phyloP scores from a whole-genome alignment of 2,797 vertebrate genomes.

The Ctenopoma multispine region DNA sequence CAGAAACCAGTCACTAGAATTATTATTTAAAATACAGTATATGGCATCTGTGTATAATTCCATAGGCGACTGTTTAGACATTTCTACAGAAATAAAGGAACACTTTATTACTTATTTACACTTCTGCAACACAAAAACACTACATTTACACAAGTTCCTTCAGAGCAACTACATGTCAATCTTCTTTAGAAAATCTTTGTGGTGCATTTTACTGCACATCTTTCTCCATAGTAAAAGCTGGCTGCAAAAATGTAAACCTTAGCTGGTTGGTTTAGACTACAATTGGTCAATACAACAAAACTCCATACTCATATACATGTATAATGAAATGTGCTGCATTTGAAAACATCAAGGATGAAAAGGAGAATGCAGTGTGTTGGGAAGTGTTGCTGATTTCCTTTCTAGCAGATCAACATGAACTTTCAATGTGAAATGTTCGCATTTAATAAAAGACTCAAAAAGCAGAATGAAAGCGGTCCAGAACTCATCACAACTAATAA shows the following conservation, averaged over 20 bases:
- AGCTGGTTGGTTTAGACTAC: too few relatives aligned
- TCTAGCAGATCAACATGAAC: not conserved
- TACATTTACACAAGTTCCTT: too few relatives aligned
- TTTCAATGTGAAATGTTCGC: not conserved
- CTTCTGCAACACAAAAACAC: not conserved
- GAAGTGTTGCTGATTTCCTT: not conserved
- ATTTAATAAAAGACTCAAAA: constrained; percentile 16
- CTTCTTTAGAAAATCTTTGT: not conserved
- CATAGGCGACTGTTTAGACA: not conserved
- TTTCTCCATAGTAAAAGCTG: too few relatives aligned
- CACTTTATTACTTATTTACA: not conserved
- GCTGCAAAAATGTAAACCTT: too few relatives aligned
- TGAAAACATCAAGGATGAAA: not conserved
- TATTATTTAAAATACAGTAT: constrained; percentile 10
- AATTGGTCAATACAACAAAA: too few relatives aligned
- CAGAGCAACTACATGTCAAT: not conserved
- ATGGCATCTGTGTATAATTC: constrained; percentile 13
- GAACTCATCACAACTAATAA: constrained; percentile 8
- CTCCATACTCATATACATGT: not conserved
- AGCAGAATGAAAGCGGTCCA: constrained; percentile 2
- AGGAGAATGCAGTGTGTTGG: not conserved
- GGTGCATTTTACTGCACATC: too few relatives aligned
- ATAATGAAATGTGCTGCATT: not conserved
- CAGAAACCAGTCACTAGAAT: not conserved
- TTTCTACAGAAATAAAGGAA: not conserved